Percentiles rank a stretch among this genome's conserved stretches.
These are phyloP conservation scores for Thaumetopoea pityocampa DNA, from an alignment of 1,140 invertebrate genomes.

Conservation along the genomic window DNA sequence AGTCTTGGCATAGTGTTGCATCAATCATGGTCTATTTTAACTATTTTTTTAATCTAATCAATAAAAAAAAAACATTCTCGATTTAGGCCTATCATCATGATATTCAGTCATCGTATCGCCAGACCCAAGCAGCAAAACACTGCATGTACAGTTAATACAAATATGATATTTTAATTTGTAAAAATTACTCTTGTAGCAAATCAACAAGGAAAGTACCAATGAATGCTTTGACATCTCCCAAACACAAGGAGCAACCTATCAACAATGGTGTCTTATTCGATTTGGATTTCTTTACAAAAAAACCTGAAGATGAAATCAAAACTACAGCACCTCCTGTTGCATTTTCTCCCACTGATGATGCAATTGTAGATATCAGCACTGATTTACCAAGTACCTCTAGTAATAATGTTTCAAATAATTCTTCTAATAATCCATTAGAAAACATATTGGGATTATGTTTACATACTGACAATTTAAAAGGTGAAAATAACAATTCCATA, in stretches of 20 bases:
- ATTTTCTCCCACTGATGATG: constrained; percentile 63
- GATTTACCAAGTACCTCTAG: constrained; percentile 24
- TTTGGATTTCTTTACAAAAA: constrained; percentile 68
- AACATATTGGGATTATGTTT: constrained; percentile 49
- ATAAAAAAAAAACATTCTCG: too few species aligned
- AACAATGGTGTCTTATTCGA: constrained; percentile 53
- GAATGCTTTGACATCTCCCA: constrained; percentile 77
- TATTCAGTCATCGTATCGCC: too few species aligned
- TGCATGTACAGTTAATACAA: neutral
- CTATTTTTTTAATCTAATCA: too few species aligned
- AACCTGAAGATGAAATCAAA: constrained; percentile 30
- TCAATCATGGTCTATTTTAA: too few species aligned
- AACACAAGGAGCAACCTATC: constrained; percentile 31
- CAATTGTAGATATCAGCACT: constrained; percentile 76
- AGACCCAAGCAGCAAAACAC: neutral
- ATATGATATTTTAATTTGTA: neutral
- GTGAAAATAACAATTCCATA: constrained; percentile 18
- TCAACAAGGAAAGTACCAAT: constrained; percentile 81
- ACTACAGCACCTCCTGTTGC: constrained; percentile 24
- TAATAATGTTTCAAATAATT: constrained; percentile 22
- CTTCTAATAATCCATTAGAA: constrained; percentile 34
- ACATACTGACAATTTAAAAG: constrained; percentile 32
- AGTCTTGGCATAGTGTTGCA: too few species aligned
- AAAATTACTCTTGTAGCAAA: constrained; percentile 72
- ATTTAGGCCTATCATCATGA: too few species aligned